These are phyloP conservation scores for Apotomis capreana DNA, from an alignment of 2,888 invertebrate species.

Conservation along the genomic window DNA sequence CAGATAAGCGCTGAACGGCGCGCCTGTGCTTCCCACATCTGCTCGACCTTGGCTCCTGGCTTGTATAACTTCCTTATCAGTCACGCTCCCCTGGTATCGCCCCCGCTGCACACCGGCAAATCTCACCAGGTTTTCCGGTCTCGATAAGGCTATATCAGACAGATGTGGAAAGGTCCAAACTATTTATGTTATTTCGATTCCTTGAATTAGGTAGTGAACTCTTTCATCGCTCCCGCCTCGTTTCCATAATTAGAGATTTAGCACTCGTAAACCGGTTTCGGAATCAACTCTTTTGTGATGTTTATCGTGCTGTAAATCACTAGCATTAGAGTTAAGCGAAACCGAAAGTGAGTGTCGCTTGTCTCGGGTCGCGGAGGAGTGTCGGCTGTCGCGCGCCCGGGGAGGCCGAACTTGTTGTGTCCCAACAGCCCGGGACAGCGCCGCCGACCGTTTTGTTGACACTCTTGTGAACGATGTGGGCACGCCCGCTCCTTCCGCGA, in stretches of 20 bases:
- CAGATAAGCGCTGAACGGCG: constrained; percentile 77
- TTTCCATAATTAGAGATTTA: constrained; percentile 75
- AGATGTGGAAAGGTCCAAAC: constrained; percentile 60
- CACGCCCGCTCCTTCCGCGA: constrained; percentile 66
- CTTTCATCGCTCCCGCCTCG: constrained; percentile 58
- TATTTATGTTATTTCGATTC: constrained; percentile 45
- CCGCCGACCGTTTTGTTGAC: constrained; percentile 62
- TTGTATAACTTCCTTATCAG: constrained; percentile 80
- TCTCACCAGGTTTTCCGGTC: constrained; percentile 76
- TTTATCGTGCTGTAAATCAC: constrained; percentile 68
- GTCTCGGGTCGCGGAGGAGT: constrained; percentile 62
- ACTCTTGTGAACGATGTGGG: constrained; percentile 62
- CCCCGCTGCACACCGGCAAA: constrained; percentile 63
- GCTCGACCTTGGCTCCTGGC: constrained; percentile 78
- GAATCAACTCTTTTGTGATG: constrained; percentile 58
- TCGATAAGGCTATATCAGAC: constrained; percentile 68
- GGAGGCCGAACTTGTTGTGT: constrained; percentile 46
- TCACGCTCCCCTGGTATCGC: constrained; percentile 70
- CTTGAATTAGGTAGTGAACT: constrained; percentile 41
- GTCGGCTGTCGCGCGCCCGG: constrained; percentile 50
- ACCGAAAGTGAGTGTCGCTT: constrained; percentile 80
- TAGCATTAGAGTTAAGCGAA: constrained; percentile 69
- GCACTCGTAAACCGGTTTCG: constrained; percentile 63
- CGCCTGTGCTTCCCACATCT: constrained; percentile 81
- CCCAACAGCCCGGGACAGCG: constrained; percentile 36